A percentile compares a stretch with the other conserved stretches of the same genome.
Evolutionary conservation across 1,140 invertebrate genomes (phyloP).

Genomic region (Rhagoletis pomonella): DNA sequence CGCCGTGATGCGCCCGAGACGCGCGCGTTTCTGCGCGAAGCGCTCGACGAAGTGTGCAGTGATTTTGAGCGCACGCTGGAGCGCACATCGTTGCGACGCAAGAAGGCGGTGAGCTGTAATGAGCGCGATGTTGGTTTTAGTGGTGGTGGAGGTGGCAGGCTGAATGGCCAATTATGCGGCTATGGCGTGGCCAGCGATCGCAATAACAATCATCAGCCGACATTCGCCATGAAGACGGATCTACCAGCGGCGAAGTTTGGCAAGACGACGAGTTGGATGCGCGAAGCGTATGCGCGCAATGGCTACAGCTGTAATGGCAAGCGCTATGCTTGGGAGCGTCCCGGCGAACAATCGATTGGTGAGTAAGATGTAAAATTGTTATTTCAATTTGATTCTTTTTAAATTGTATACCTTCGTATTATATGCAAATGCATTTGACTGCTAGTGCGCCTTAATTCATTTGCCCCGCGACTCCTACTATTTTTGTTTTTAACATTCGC

Average conservation of each 20-base stretch:
- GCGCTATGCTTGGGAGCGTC: slow-evolving; percentile 41
- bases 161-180: slow-evolving; percentile 17
- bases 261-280: not conserved
- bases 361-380: not conserved
- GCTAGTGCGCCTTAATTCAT: too few species aligned
- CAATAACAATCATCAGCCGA: slow-evolving; percentile 64
- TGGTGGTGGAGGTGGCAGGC: slow-evolving; percentile 37
- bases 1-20: slow-evolving; percentile 64
- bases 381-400: too few species aligned
- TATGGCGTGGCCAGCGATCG: slow-evolving; percentile 63
- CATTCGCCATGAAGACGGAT: slow-evolving; percentile 29
- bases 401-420: too few species aligned
- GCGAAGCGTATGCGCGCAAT: not conserved
- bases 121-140: slow-evolving; percentile 9
- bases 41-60: slow-evolving; percentile 80
- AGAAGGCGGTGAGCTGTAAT: slow-evolving; percentile 58
- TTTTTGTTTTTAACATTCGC: not conserved
- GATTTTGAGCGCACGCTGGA: slow-evolving; percentile 85
- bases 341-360: not conserved
- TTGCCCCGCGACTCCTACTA: not conserved
- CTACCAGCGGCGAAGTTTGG: slow-evolving; percentile 3
- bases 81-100: slow-evolving; percentile 73
- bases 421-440: too few species aligned
- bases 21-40: slow-evolving; percentile 71
- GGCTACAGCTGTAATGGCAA: slow-evolving; percentile 45